phyloP scores from a whole-genome alignment of 2,797 vertebrate genomes.

The Rhinogobio ventralis region DNA sequence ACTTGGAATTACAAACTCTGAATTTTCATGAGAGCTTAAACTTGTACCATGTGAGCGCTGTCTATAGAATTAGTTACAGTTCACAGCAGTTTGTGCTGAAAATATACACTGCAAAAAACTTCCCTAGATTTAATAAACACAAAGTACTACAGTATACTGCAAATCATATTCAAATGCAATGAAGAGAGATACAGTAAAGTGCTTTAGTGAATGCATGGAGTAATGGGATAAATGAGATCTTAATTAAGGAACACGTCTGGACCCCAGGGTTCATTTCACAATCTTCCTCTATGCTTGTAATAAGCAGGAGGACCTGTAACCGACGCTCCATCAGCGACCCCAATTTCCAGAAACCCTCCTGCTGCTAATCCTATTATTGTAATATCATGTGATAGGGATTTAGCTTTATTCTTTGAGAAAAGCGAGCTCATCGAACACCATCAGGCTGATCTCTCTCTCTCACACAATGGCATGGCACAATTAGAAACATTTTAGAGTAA shows the following conservation, averaged over 20 bases:
- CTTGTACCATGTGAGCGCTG: too few relatives aligned
- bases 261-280: slow-evolving; percentile 3
- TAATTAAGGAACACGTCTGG: background rate
- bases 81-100: too few relatives aligned
- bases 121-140: background rate
- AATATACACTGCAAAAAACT: background rate
- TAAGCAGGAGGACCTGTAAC: slow-evolving; percentile 22
- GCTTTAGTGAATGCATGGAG: background rate
- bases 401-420: slow-evolving; percentile 11
- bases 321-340: background rate
- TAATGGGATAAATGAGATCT: background rate
- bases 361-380: slow-evolving; percentile 52
- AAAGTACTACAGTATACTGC: background rate
- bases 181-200: background rate
- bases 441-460: background rate
- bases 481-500: slow-evolving; percentile 20
- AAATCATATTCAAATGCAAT: background rate
- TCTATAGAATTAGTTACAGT: too few relatives aligned
- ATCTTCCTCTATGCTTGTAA: background rate
- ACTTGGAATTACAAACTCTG: too few relatives aligned
- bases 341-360: slow-evolving; percentile 24
- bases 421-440: background rate
- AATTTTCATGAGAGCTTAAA: too few relatives aligned
- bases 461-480: slow-evolving; percentile 1
- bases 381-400: slow-evolving; percentile 57